phyloP scores from a whole-genome alignment of 2,113 vertebrate species.

The Agapornis roseicollis region DNA sequence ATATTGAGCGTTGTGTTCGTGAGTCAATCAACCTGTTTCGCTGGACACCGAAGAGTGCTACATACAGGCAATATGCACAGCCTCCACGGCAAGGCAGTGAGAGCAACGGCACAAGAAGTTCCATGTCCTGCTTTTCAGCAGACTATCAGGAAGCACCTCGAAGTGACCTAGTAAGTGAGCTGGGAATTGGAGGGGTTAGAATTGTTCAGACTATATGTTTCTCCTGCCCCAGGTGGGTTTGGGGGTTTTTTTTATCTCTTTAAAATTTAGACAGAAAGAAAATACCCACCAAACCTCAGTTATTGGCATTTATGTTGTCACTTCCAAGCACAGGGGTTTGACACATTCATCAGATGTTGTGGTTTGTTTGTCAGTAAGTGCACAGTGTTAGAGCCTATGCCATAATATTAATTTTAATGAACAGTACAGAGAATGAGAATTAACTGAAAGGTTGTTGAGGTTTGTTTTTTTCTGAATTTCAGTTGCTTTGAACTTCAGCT shows the following conservation, averaged over 20 bases:
- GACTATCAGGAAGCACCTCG: constrained; percentile 87
- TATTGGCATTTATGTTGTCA: not conserved
- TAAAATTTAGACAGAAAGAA: not conserved
- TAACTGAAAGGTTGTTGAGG: not conserved
- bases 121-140: constrained; percentile 75
- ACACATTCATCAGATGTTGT: not conserved
- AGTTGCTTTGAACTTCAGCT: constrained; percentile 24
- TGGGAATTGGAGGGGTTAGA: not conserved
- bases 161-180: constrained; percentile 84
- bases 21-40: constrained; percentile 96
- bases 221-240: not conserved
- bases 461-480: not conserved
- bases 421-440: not conserved
- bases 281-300: not conserved
- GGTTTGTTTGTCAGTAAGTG: not conserved
- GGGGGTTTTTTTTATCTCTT: not conserved
- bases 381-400: not conserved
- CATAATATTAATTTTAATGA: not conserved
- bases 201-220: fast-evolving
- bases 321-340: not conserved
- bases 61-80: constrained; percentile 91
- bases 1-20: constrained; percentile 95
- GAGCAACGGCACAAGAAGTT: constrained; percentile 60
- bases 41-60: constrained; percentile 95
- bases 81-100: constrained; percentile 70